Evolutionary conservation across 2,113 vertebrate genomes (phyloP).

Genomic region (Heterotilapia buettikoferi): DNA sequence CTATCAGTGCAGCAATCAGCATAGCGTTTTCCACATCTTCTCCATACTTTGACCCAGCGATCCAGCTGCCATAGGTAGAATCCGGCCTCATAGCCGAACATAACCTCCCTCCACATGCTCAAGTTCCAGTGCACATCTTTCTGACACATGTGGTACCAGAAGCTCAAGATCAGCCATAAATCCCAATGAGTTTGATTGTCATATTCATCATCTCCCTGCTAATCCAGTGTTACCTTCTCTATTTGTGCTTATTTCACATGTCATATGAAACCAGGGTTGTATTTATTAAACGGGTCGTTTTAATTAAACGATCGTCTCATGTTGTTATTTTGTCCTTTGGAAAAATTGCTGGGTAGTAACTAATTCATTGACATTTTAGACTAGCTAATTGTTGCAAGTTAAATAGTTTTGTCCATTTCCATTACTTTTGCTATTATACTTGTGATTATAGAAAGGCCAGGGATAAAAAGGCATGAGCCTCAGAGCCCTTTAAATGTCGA

Average conservation of each 20-base stretch:
- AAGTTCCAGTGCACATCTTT: neutral
- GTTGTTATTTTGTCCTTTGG: neutral
- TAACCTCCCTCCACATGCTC: neutral
- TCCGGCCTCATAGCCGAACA: neutral
- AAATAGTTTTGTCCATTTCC: neutral
- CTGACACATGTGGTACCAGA: neutral
- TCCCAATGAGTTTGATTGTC: neutral
- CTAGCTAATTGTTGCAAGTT: neutral
- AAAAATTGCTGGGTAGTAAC: neutral
- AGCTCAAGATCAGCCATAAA: neutral
- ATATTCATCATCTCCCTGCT: neutral
- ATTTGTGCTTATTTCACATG: neutral
- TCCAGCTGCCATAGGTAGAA: neutral
- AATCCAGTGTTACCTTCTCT: neutral
- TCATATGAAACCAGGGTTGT: neutral
- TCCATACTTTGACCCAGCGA: neutral
- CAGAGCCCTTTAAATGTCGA: neutral
- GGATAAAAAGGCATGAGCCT: neutral
- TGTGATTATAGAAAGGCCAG: neutral
- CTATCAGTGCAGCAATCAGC: neutral
- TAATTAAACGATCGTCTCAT: neutral
- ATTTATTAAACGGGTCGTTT: neutral
- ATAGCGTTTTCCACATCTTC: neutral
- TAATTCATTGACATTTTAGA: neutral
- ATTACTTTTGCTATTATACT: neutral